These are phyloP conservation scores for Palythoa grandis DNA, from an alignment of 92 coral and sea anemone genomes.

Conservation along the genomic window DNA sequence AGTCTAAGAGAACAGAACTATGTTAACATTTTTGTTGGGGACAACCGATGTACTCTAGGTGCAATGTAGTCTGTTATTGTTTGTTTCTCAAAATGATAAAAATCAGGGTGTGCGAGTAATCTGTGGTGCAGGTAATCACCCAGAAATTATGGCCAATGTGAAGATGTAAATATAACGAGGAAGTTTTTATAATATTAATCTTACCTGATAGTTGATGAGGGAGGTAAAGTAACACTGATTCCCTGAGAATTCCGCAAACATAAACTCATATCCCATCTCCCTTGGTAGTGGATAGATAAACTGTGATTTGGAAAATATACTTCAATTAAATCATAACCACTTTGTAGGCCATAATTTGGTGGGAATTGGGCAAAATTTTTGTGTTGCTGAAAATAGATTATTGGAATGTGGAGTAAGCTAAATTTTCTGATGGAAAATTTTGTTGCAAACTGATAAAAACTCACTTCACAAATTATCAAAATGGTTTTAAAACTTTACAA, in stretches of 20 bases:
- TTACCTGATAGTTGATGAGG: slow-evolving; percentile 90
- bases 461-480: no score
- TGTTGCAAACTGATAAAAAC: no score
- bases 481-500: no score
- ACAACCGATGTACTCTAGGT: neutral
- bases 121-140: no score
- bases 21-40: neutral
- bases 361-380: neutral
- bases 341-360: no score
- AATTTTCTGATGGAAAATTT: no score
- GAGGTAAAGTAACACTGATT: slow-evolving; percentile 90
- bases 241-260: slow-evolving; percentile 87
- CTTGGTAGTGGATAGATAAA: slow-evolving; percentile 92
- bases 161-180: no score
- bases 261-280: slow-evolving; percentile 90
- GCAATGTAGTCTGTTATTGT: no score
- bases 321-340: neutral
- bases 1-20: neutral
- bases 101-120: no score
- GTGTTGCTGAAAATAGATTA: no score
- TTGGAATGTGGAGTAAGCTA: no score
- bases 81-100: no score
- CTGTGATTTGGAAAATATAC: slow-evolving; percentile 56
- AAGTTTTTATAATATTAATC: neutral
- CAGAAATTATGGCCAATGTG: neutral